These are phyloP conservation scores for Alligator sinensis DNA, from an alignment of 2,113 vertebrate species.

Conservation along the genomic window DNA sequence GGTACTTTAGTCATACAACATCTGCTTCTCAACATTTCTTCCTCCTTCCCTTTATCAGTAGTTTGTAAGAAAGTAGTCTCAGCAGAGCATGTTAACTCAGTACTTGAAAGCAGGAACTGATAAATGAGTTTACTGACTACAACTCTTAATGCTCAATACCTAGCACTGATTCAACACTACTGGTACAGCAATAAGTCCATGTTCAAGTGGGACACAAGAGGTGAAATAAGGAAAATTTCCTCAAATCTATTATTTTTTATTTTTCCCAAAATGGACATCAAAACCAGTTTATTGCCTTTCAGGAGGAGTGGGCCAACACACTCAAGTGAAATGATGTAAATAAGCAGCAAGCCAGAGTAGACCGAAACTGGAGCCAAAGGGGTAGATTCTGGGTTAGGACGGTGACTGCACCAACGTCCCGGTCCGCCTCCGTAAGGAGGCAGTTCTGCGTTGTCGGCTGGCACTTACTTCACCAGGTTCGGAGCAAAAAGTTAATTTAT, in stretches of 20 bases:
- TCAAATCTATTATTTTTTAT: background rate
- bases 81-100: background rate
- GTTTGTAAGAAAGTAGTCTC: conserved; percentile 6
- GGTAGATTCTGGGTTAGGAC: background rate
- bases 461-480: background rate
- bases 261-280: background rate
- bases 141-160: background rate
- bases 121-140: conserved; percentile 8
- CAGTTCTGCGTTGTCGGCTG: background rate
- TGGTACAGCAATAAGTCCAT: background rate
- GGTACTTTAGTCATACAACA: conserved; percentile 79
- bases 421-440: background rate
- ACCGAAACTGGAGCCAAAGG: background rate
- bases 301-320: background rate
- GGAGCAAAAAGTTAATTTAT: background rate
- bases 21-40: conserved; percentile 81
- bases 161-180: background rate
- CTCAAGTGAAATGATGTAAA: background rate
- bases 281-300: background rate
- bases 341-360: background rate
- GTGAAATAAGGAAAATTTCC: background rate
- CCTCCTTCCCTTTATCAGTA: conserved; percentile 61
- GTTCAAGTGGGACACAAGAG: background rate
- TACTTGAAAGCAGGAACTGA: conserved; percentile 13
- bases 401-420: background rate